Evolutionary conservation across 53 echinoderm and acorn worm genomes (phyloP).

Genomic region (Holothuria leucospilota): DNA sequence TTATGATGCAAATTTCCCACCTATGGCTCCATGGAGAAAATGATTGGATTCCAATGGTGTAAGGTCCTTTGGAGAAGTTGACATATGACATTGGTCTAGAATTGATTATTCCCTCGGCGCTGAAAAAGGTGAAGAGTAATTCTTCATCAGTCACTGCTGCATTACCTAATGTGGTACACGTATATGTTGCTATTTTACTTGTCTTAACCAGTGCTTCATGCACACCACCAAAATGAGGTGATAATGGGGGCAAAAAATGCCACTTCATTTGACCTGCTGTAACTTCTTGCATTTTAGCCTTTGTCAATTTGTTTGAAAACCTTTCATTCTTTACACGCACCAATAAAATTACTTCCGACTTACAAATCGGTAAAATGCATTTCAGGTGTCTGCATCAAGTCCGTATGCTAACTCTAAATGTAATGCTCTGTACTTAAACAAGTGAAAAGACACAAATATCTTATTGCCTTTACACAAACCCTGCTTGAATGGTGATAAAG

Average conservation of each 20-base stretch:
- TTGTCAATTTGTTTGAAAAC: background rate
- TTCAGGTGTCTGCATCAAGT: constrained; percentile 9
- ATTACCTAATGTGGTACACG: constrained; percentile 18
- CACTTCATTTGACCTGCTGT: no score
- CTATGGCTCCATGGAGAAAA: no score
- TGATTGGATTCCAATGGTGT: no score
- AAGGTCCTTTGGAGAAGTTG: background rate
- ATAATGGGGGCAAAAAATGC: no score
- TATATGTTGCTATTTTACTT: constrained; percentile 11
- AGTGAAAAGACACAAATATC: constrained; percentile 39
- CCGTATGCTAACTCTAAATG: constrained; percentile 29
- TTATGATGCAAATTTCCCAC: no score
- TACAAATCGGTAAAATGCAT: constrained; percentile 36
- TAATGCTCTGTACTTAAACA: constrained; percentile 22
- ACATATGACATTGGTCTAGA: constrained; percentile 30
- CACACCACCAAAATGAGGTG: no score
- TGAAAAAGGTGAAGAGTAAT: constrained; percentile 18
- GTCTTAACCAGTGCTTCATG: constrained; percentile 17
- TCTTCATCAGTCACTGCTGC: constrained; percentile 39
- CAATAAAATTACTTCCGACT: constrained; percentile 28
- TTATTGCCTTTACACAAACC: background rate
- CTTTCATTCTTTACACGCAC: background rate
- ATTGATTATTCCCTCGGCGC: constrained; percentile 23
- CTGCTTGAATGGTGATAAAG: constrained; percentile 1
- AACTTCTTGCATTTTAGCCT: no score